Base-by-base conservation (phyloP, 2,113 vertebrate genomes). In the Podarcis raffonei region DNA sequence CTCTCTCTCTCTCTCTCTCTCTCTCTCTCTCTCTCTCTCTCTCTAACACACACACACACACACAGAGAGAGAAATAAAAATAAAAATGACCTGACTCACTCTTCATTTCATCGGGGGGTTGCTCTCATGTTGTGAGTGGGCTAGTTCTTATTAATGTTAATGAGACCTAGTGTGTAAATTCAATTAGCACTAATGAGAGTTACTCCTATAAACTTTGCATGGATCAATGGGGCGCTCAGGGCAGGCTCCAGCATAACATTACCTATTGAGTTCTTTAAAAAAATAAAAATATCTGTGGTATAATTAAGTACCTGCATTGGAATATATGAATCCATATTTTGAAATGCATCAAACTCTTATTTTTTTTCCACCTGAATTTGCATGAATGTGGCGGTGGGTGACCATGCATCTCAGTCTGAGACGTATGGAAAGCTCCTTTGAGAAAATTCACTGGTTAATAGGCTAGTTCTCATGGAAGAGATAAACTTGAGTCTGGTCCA, bases 81-180 rank as follows among this genome's bases (percentile, higher is more conserved):
- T 27, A 37, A 81, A n/a, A 16, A 80, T 71, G 27, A 80, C 89
- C 86, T 83, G 86, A 2, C 6, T 91, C 66, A 23, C 27, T n/a
- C 30, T 53, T 23, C 3, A 7, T 23, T 91, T 87, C 27, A 6
- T 2, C 2, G 6, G 48, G 30, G 57, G 8, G 5, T 23, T 88
- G 2, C 32, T 87, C 81, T 81, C 42, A 37, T 93, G 71, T n/a
- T 18, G 22, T 84, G 11, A 59, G n/a, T 2, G 23, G 39, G 18
- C 57, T 84, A 83, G 11, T 76, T 81, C 75, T 1, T 2, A 2
- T 48, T 92, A 8, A 23, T 69, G 68, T 5, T 30, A 75, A 62
- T 30, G 8, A 3, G 8, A 81, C n/a, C 1, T 72, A 6, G 86
- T 65, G 9, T 3, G 1, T 27, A 39, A 69, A 85, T 86, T 86